phyloP scores from a whole-genome alignment of 2,888 invertebrate genomes.

The Callyntrura sp. region DNA sequence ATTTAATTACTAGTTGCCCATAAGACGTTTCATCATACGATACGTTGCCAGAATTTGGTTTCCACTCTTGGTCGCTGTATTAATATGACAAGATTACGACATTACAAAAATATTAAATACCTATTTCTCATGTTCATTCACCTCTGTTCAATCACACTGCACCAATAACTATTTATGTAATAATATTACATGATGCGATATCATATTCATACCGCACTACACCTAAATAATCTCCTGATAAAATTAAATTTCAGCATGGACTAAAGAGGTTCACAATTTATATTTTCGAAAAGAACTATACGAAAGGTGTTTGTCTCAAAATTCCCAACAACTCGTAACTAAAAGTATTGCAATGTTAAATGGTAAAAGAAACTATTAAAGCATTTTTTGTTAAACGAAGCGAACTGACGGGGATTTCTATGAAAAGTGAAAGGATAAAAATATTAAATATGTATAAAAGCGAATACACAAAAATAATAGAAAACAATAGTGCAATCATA shows the following conservation, averaged over 20 bases:
- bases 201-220: neutral
- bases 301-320: neutral
- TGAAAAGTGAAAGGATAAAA: conserved; percentile 34
- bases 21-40: conserved; percentile 81
- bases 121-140: neutral
- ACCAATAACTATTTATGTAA: neutral
- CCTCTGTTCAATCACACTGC: too few species aligned
- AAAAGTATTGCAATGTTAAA: conserved; percentile 5
- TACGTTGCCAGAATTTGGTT: conserved; percentile 82
- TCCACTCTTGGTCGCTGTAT: conserved; percentile 80
- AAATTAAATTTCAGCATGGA: neutral
- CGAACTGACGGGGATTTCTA: conserved; percentile 14
- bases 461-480: conserved; percentile 15
- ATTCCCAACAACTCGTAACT: conserved; percentile 1
- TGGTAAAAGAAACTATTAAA: conserved; percentile 24
- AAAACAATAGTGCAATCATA: conserved; percentile 15
- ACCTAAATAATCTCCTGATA: neutral
- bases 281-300: too few species aligned
- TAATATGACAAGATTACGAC: neutral
- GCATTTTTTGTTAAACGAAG: conserved; percentile 40
- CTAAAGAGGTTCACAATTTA: too few species aligned
- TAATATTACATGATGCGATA: neutral
- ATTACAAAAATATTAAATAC: neutral
- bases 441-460: conserved; percentile 35
- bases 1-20: conserved; percentile 35